phyloP scores from a whole-genome alignment of 2,888 invertebrate genomes.

The Spicauda simplicius region DNA sequence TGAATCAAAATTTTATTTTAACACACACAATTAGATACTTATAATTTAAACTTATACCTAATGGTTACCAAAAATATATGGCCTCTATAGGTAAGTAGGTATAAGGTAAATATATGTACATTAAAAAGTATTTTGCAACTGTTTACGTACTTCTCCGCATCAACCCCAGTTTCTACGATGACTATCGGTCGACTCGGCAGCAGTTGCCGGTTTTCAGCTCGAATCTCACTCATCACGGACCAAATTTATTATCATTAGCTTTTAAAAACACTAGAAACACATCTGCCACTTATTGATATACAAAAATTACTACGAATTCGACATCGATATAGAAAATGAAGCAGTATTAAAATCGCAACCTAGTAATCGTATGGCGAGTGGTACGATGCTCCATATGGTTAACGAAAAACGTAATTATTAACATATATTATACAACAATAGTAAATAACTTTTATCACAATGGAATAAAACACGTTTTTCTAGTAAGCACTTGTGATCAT shows the following conservation, averaged over 20 bases:
- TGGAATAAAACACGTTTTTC: slow-evolving; percentile 20
- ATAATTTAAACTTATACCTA: too few species aligned
- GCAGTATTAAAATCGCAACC: not conserved
- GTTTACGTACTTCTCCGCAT: slow-evolving; percentile 51
- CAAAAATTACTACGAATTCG: slow-evolving; percentile 15
- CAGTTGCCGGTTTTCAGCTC: slow-evolving; percentile 18
- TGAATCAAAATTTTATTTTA: too few species aligned
- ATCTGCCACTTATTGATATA: slow-evolving; percentile 4
- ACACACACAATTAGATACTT: too few species aligned
- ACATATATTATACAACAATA: not conserved
- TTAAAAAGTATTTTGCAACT: too few species aligned
- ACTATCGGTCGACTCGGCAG: not conserved
- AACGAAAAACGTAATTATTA: not conserved
- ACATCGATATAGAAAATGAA: not conserved
- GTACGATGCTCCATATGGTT: not conserved
- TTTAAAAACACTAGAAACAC: slow-evolving; percentile 25
- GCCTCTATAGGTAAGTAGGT: too few species aligned
- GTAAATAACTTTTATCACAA: slow-evolving; percentile 5
- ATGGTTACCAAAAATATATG: too few species aligned
- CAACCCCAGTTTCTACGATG: slow-evolving; percentile 11
- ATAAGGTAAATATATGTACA: too few species aligned
- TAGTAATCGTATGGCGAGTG: not conserved
- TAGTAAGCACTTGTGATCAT: not conserved
- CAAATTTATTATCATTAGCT: not conserved
- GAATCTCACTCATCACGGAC: slow-evolving; percentile 36